Conservation (phyloP, 2,113 vertebrate species). For the Cheilinus undulatus region DNA sequence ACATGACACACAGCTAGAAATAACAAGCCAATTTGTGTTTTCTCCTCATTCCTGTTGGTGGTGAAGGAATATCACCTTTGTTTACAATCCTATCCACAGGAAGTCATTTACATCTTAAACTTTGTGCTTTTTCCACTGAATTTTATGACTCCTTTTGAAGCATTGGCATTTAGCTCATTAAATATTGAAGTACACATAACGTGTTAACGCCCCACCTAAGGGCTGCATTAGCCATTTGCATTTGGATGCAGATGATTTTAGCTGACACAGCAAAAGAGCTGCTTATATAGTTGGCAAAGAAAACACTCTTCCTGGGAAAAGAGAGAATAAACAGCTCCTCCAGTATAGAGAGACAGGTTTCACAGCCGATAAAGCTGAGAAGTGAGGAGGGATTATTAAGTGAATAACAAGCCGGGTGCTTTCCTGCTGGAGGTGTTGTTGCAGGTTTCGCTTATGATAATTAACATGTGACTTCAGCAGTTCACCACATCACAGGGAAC, state of each 20-base stretch:
- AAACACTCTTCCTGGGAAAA: constrained; percentile 23
- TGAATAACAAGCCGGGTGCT: constrained; percentile 60
- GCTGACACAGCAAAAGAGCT: constrained; percentile 58
- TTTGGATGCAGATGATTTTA: constrained; percentile 59
- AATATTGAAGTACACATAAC: constrained; percentile 69
- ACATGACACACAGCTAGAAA: constrained; percentile 12
- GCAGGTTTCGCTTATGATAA: constrained; percentile 58
- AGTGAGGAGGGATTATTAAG: constrained; percentile 43
- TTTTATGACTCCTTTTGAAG: constrained; percentile 35
- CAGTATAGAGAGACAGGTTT: constrained; percentile 30
- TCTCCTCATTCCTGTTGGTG: constrained; percentile 23
- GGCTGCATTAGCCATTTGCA: constrained; percentile 52
- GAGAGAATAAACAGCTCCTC: constrained; percentile 58
- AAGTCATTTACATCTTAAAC: constrained; percentile 32
- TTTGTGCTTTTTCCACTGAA: constrained; percentile 34
- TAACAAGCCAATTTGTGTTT: constrained; percentile 19
- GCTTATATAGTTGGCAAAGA: constrained; percentile 39
- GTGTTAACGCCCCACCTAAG: constrained; percentile 50
- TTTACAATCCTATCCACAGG: constrained; percentile 22
- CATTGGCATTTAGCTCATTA: constrained; percentile 67
- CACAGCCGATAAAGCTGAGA: constrained; percentile 43
- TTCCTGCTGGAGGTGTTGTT: constrained; percentile 55
- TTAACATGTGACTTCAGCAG: constrained; percentile 54
- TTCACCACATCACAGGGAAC: constrained; percentile 14
- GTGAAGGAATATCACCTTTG: constrained; percentile 14